Percentiles rank a stretch among this genome's conserved stretches.
Evolutionary conservation across 2,888 invertebrate species (phyloP).

Genomic region (Ophion costatus): DNA sequence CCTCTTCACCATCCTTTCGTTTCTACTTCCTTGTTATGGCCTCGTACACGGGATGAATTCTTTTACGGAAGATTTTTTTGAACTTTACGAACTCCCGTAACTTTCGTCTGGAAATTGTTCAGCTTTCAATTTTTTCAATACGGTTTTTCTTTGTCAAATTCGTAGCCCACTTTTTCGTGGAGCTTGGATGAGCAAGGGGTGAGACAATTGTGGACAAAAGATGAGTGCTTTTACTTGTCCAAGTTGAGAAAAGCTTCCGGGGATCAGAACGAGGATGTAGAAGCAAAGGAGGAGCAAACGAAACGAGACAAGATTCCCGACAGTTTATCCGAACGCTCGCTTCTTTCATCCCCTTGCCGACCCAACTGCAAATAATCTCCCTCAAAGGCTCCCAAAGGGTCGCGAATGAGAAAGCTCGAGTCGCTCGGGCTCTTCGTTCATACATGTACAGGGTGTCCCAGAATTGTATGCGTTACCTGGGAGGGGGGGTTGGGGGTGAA

Average conservation of each 20-base stretch:
- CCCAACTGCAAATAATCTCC: slow-evolving; percentile 62
- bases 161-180: background rate
- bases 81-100: background rate
- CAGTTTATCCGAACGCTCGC: slow-evolving; percentile 57
- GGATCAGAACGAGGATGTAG: slow-evolving; percentile 7
- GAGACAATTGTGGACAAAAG: background rate
- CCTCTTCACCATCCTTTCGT: slow-evolving; percentile 7
- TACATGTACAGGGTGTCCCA: background rate
- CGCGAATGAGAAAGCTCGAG: slow-evolving; percentile 59
- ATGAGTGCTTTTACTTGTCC: slow-evolving; percentile 7
- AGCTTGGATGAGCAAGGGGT: background rate
- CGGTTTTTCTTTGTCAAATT: background rate
- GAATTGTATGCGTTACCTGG: too few species aligned
- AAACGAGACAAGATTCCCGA: slow-evolving; percentile 44
- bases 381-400: slow-evolving; percentile 65
- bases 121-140: background rate
- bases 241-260: slow-evolving; percentile 23
- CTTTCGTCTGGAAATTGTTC: background rate
- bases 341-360: slow-evolving; percentile 6
- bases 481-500: too few species aligned
- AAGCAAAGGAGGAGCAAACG: slow-evolving; percentile 31
- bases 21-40: background rate
- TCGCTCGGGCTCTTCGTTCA: slow-evolving; percentile 10
- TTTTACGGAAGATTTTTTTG: background rate
- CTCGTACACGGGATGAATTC: background rate